Conservation (phyloP, 2,113 vertebrate species). For the Athene cunicularia region DNA sequence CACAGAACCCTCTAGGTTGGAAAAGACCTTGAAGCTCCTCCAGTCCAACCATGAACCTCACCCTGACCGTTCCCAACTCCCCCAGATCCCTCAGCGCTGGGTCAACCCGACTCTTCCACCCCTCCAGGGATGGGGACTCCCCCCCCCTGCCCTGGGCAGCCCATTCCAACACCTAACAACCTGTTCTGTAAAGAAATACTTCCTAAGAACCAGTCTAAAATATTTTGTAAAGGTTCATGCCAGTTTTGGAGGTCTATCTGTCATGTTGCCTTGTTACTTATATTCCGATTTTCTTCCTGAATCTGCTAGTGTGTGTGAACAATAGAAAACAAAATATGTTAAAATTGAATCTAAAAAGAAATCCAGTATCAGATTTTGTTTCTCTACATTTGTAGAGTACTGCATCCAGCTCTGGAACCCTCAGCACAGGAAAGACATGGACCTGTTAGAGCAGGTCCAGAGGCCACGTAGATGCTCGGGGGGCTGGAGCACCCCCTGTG, state of each 20-base stretch:
- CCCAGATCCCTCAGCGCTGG: no score
- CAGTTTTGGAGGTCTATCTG: not conserved
- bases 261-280: not conserved
- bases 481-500: not conserved
- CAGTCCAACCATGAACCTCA: no score
- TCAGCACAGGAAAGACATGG: not conserved
- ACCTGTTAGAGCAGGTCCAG: not conserved
- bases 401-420: not conserved
- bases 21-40: no score
- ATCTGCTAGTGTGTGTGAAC: not conserved
- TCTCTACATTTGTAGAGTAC: not conserved
- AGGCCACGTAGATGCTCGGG: not conserved
- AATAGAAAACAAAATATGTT: not conserved
- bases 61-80: no score
- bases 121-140: no score
- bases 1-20: no score
- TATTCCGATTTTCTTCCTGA: not conserved
- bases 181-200: no score
- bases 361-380: not conserved
- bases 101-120: no score
- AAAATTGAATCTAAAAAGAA: not conserved
- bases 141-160: no score
- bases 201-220: no score
- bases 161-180: no score
- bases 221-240: not conserved